Base-by-base conservation (phyloP, 2,888 invertebrate genomes). In the Diogma glabrata region DNA sequence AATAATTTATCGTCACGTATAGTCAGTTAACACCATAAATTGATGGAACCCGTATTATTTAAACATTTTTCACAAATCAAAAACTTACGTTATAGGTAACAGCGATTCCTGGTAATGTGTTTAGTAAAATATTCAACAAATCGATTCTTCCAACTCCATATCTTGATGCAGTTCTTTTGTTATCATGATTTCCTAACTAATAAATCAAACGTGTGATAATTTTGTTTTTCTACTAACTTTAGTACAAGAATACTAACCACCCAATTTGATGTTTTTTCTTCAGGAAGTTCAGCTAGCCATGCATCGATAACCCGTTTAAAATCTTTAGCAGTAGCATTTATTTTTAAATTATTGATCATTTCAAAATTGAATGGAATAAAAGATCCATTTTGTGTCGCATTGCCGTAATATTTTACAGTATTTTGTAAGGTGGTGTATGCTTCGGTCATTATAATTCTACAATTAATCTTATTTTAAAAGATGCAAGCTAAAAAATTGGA, bases 291-390 rank as follows among this genome's bases (percentile, higher is more conserved):
- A 7, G 73, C 70, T 52, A 81, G 64, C 81, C 81, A 84, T 26
- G 64, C 64, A 49, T 76, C 66, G 33, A 81, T 74, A 7, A 70
- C 61, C 33, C 72, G 67, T 2, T 73, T 72, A 54, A 75, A 70
- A 56, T 75, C 73, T 4, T 67, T 58, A 0, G 77, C 76, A 12
- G 60, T 72, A 2, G 75, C 74, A 3, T 64, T 58, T 0, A 64
- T 61, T 1, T 71, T 71, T 1, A 79, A 59, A 0, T 70, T 71
- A 53, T 82, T 70, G 23, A 46, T 46, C 55, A 83, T 71, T 58
- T 77, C 73, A 52, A 82, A 82, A 64, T 83, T 83, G 62, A 82
- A 81, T 0, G 82, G 80, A 52, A 82, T 75, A 56, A 81, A 77
- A 0, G 78, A 73, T 0, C 80, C 78, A 1, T 61, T 54, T 62